Evolutionary conservation across 2,113 vertebrate species (phyloP).

Genomic region (Aldabrachelys gigantea): DNA sequence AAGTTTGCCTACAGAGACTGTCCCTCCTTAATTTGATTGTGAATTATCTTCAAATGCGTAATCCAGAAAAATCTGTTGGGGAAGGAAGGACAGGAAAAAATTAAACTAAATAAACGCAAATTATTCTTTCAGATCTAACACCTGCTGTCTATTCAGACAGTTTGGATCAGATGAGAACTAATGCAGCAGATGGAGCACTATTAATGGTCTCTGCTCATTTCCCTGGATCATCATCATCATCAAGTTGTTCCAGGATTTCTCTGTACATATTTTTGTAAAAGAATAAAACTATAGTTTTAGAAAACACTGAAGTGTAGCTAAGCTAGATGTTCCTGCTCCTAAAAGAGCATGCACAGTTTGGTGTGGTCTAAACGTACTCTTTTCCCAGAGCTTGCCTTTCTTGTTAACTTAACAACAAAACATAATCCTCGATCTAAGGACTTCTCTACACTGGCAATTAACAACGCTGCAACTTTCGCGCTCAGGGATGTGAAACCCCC

Average conservation of each 20-base stretch:
- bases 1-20: neutral
- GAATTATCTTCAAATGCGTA: constrained; percentile 48
- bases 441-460: neutral
- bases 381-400: neutral
- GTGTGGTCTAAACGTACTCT: neutral
- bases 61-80: constrained; percentile 36
- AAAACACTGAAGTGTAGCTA: neutral
- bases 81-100: constrained; percentile 52
- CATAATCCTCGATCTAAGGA: neutral
- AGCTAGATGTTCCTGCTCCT: neutral
- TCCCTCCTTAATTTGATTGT: constrained; percentile 15
- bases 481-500: too few species aligned
- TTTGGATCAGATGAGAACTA: constrained; percentile 68
- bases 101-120: constrained; percentile 51
- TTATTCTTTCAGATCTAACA: constrained; percentile 51
- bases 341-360: neutral
- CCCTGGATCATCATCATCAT: constrained; percentile 25
- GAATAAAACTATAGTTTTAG: neutral
- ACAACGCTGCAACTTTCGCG: too few species aligned
- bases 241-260: constrained; percentile 14
- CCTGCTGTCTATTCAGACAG: constrained; percentile 55
- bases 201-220: constrained; percentile 34
- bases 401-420: neutral
- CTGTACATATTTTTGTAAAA: neutral
- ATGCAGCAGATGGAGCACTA: constrained; percentile 59